Evolutionary conservation across 35 echinoderm and acorn worm genomes (phyloP).

Genomic region (Lytechinus pictus): DNA sequence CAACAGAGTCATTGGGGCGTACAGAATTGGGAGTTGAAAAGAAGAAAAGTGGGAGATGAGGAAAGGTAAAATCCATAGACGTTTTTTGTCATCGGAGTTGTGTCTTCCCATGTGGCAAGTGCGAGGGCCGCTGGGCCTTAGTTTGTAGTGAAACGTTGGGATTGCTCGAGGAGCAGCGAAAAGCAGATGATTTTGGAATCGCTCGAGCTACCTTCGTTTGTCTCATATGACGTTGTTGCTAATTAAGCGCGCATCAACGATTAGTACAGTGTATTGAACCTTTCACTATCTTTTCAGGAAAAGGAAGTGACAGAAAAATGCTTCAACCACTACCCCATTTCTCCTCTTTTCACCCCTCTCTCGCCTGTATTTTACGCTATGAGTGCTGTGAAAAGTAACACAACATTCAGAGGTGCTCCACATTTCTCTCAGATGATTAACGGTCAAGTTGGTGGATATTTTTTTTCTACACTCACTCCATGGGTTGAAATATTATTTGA

Average conservation of each 20-base stretch:
- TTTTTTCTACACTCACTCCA: no score
- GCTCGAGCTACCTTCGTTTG: not conserved
- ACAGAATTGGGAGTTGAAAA: not conserved
- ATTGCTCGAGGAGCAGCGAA: not conserved
- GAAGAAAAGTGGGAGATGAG: not conserved
- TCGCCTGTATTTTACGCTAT: no score
- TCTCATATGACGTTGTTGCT: not conserved
- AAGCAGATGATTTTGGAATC: not conserved
- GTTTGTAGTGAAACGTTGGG: not conserved
- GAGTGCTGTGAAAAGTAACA: no score
- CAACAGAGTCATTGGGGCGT: not conserved
- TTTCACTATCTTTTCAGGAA: not conserved
- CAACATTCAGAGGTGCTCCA: no score
- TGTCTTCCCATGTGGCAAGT: not conserved
- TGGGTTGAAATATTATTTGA: no score
- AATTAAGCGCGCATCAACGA: not conserved
- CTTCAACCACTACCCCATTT: no score
- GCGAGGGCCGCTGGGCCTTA: not conserved
- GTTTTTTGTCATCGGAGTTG: not conserved
- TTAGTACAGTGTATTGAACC: not conserved
- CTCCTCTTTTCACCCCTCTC: no score
- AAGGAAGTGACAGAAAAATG: not conserved
- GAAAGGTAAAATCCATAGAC: not conserved
- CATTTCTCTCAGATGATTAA: no score
- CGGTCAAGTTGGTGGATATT: no score